phyloP scores from a whole-genome alignment of 2,888 invertebrate genomes.

The Malacosoma neustria region DNA sequence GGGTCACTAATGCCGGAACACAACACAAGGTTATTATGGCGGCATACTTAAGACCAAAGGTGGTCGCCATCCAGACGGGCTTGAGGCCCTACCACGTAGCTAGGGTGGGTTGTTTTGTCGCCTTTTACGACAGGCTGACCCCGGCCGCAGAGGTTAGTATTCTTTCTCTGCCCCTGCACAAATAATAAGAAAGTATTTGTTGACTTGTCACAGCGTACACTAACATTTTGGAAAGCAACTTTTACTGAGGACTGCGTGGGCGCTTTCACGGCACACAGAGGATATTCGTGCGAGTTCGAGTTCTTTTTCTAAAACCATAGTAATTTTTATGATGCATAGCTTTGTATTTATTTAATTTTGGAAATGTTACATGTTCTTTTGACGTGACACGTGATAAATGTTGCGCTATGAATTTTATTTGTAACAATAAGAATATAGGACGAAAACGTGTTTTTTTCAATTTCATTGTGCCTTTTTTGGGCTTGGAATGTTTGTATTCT shows the following conservation, averaged over 20 bases:
- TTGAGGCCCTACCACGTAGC: no score
- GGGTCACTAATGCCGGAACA: no score
- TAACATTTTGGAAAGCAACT: slow-evolving; percentile 59
- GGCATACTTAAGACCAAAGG: no score
- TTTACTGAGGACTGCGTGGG: slow-evolving; percentile 51
- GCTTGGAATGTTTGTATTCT: no score
- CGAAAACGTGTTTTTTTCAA: not conserved
- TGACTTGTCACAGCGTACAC: slow-evolving; percentile 40
- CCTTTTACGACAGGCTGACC: no score
- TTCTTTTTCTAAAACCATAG: slow-evolving; percentile 29
- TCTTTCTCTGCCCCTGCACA: no score
- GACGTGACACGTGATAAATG: slow-evolving; percentile 14
- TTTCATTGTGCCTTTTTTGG: not conserved
- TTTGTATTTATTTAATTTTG: slow-evolving; percentile 29
- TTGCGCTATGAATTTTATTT: not conserved
- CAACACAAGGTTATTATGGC: no score
- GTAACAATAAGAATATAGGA: not conserved
- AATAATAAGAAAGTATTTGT: slow-evolving; percentile 28
- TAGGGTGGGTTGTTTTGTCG: no score
- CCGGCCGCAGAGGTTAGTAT: no score
- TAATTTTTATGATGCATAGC: slow-evolving; percentile 46
- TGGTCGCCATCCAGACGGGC: no score
- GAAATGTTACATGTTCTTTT: slow-evolving; percentile 16
- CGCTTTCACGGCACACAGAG: slow-evolving; percentile 43
- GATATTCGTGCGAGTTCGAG: slow-evolving; percentile 32